Base-by-base conservation (phyloP, 1,140 invertebrate species). In the Zaprionus ghesquierei region DNA sequence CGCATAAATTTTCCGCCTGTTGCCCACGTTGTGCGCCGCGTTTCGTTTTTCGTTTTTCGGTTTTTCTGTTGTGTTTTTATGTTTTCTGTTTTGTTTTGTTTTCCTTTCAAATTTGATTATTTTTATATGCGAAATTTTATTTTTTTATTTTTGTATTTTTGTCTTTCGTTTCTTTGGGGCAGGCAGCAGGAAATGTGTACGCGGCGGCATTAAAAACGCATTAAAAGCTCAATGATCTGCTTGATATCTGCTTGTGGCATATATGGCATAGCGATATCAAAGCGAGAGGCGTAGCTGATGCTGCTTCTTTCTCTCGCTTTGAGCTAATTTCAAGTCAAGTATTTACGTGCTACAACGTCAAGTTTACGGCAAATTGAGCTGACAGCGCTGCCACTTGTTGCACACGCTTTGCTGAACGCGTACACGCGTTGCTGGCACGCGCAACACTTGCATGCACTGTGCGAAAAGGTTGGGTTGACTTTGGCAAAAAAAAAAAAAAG, bases 171-270 rank as follows among this genome's bases (percentile, higher is more conserved):
- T 63, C 64, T 64, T 75, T 56, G 20, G 22, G n/a, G 35, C 25
- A 44, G 15, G 3, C 65, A 65, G 74, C 77, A 78, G 81, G 77
- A 85, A 85, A 72, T 72, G 59, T 66, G 54, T 81, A 63, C 51
- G 69, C 82, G 73, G 79, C n/a, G n/a, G 72, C 84, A 89, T 89
- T 89, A 89, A 89, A 89, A 80, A 69, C 79, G 59, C 61, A 89
- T 89, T 89, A 89, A 89, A 75, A 84, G 84, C 84, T 89, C 84
- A 87, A 80, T 80, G 79, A 89, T 84, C 84, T 87, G 80, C 71
- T 87, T n/a, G n/a, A 69, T 85, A 72, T 86, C 46, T 59, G 77
- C 56, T 66, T 20, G 15, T 53, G 46, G 22, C 33, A 69, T 51
- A 35, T 35, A 5, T 46, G 22, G n/a, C n/a, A n/a, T n/a, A 18